Percentiles rank a stretch among this genome's conserved stretches.
Evolutionary conservation across 2,797 vertebrate species (phyloP).

Genomic region (Malurus splendens): DNA sequence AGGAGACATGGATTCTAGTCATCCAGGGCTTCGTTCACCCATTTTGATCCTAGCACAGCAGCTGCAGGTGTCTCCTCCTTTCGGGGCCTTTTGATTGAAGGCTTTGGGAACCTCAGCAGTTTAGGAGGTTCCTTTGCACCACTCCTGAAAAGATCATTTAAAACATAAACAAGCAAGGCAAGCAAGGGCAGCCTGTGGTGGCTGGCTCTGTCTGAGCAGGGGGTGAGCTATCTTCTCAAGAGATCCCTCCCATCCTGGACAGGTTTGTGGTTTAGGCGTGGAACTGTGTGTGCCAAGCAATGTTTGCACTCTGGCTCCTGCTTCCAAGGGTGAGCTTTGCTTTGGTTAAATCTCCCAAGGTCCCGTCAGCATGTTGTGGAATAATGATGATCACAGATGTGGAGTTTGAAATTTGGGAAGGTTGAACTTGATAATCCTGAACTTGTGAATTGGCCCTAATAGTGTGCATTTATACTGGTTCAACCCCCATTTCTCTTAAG

Average conservation of each 20-base stretch:
- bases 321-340: not conserved
- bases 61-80: fast-evolving
- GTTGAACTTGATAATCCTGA: not conserved
- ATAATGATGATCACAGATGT: not conserved
- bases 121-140: not conserved
- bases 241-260: not conserved
- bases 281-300: not conserved
- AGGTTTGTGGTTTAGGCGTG: not conserved
- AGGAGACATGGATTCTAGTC: fast-evolving
- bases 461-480: not conserved
- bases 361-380: not conserved
- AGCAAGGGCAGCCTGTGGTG: not conserved
- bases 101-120: not conserved
- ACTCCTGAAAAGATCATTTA: not conserved
- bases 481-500: not conserved
- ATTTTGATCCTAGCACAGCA: not conserved
- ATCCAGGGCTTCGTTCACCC: not conserved
- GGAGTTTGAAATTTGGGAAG: not conserved
- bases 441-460: not conserved
- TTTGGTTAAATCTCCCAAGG: not conserved
- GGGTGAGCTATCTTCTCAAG: not conserved
- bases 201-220: not conserved
- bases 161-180: not conserved
- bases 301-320: not conserved
- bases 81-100: not conserved